Percentiles rank a stretch among this genome's conserved stretches.
phyloP scores from a whole-genome alignment of 2,888 invertebrate genomes.

The Ceramica pisi region DNA sequence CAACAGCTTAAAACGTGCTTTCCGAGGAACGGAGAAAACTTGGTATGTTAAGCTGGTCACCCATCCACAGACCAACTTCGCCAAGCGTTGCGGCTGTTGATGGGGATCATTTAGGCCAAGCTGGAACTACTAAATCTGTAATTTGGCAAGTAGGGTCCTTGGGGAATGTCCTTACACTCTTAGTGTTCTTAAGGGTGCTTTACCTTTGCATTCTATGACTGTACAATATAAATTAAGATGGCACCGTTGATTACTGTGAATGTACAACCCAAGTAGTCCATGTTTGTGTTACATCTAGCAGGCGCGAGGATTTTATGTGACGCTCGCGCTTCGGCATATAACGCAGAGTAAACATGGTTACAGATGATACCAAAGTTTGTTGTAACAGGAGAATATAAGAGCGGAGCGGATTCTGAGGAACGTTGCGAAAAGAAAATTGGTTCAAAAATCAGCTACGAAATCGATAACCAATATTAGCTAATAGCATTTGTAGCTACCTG shows the following conservation, averaged over 20 bases:
- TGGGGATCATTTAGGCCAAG: too few relatives aligned
- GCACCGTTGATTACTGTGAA: neutral
- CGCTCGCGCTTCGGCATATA: conserved; percentile 26
- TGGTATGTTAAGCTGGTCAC: too few relatives aligned
- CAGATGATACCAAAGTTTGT: conserved; percentile 15
- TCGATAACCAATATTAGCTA: too few relatives aligned
- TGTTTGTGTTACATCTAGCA: conserved; percentile 33
- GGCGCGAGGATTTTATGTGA: conserved; percentile 21
- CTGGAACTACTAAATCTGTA: too few relatives aligned
- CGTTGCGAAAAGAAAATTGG: neutral
- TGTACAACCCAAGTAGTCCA: neutral
- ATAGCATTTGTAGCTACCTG: too few relatives aligned
- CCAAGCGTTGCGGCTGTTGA: too few relatives aligned
- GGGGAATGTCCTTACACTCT: too few relatives aligned
- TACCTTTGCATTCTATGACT: neutral
- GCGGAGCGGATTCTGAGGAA: neutral
- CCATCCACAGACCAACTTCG: too few relatives aligned
- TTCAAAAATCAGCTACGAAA: too few relatives aligned
- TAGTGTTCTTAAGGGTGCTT: neutral
- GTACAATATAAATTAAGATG: conserved; percentile 1
- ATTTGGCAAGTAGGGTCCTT: too few relatives aligned
- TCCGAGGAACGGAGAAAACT: too few relatives aligned
- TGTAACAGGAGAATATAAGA: neutral
- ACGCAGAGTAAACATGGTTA: conserved; percentile 39
- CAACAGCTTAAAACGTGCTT: too few relatives aligned